Evolutionary conservation across 2,113 vertebrate genomes (phyloP).

Genomic region (Tauraco erythrolophus): DNA sequence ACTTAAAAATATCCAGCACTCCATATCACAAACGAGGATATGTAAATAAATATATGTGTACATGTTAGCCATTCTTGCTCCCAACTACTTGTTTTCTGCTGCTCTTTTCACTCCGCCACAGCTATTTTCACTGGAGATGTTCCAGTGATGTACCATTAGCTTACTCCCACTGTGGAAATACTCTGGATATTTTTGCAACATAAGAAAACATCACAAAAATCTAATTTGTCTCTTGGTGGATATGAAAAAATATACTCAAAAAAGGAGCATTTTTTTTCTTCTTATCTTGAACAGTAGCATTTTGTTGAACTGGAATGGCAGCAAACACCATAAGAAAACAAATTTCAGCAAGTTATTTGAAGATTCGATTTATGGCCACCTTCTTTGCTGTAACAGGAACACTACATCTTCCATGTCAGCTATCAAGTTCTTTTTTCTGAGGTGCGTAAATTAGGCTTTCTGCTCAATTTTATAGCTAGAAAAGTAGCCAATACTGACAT

Average conservation of each 20-base stretch:
- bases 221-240: slow-evolving; percentile 49
- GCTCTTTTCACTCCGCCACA: not conserved
- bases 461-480: not conserved
- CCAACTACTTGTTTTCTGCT: slow-evolving; percentile 7
- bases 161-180: slow-evolving; percentile 73
- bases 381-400: not conserved
- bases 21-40: not conserved
- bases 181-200: slow-evolving; percentile 76
- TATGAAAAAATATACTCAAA: slow-evolving; percentile 53
- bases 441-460: not conserved
- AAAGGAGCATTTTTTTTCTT: slow-evolving; percentile 54
- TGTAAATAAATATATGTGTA: slow-evolving; percentile 52
- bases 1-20: slow-evolving; percentile 48
- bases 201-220: slow-evolving; percentile 76
- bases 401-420: not conserved
- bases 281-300: slow-evolving; percentile 58
- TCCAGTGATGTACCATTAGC: slow-evolving; percentile 75
- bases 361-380: not conserved
- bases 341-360: not conserved
- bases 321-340: slow-evolving; percentile 13
- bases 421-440: not conserved
- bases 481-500: not conserved
- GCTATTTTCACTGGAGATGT: slow-evolving; percentile 76
- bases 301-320: slow-evolving; percentile 13
- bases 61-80: slow-evolving; percentile 31